Evolutionary conservation across 2,113 vertebrate genomes (phyloP), one percentile per base, ranked within the genome.

Genomic region (Rhinogobius similis): DNA sequence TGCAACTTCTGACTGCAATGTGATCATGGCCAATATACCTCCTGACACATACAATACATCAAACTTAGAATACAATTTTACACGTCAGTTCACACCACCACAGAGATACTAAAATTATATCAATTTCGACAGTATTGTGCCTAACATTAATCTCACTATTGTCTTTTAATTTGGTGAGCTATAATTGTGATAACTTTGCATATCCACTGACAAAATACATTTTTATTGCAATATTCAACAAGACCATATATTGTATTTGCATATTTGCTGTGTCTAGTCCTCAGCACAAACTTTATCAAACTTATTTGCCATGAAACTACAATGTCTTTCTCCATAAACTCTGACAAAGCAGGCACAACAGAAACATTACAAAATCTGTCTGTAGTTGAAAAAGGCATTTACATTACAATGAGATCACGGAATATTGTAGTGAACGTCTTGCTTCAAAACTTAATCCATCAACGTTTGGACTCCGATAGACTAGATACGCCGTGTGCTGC

Each of bases 161-260:
- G 46, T 38, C 10, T 58, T n/a, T 59, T 59, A 32, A 36, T 36
- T 32, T 61, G 58, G 61, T 70, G 61, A 62, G 38, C 68, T 16
- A 62, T 53, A n/a, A 10, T 29, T 32, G 48, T 61, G 21, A 61
- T 21, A 1, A 70, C 43, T 72, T 67, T 41, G 78, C 66, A 77
- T 72, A 75, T 72, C 77, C 65, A 61, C 72, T 70, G 79, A 70
- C 70, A 77, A 71, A 69, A 73, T 65, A 48, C 41, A 0, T 58
- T 32, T 39, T 75, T 82, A 81, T 86, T 81, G 84, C 78, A 80
- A 81, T 74, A 55, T 75, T 62, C 27, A 36, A 78, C 62, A 78
- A 41, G 26, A 77, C 29, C 16, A 61, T n/a, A 61, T 29, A 58
- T 16, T 36, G 18, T 36, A 21, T 16, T 27, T 24, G 70, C 75